A percentile compares a stretch with the other conserved stretches of the same genome.
phyloP scores from a whole-genome alignment of 64 coral and sea anemone genomes.

The Orbicella faveolata region DNA sequence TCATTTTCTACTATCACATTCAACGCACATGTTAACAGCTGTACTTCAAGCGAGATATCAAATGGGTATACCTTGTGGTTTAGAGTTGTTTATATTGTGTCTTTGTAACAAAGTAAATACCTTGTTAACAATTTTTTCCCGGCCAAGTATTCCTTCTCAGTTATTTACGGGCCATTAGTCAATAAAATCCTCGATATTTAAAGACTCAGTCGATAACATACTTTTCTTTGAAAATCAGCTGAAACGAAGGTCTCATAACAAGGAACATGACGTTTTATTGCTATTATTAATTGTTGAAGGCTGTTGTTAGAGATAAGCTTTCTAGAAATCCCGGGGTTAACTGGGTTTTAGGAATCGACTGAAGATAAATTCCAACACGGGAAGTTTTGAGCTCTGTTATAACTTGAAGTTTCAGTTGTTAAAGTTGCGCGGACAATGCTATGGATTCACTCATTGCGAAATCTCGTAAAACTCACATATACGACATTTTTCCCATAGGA shows the following conservation, averaged over 20 bases:
- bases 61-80: neutral
- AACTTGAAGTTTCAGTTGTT: neutral
- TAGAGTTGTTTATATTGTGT: neutral
- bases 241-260: neutral
- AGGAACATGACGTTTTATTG: neutral
- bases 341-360: too few relatives aligned
- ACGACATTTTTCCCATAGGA: neutral
- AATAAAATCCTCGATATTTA: neutral
- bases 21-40: neutral
- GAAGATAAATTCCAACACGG: too few relatives aligned
- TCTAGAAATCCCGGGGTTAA: neutral
- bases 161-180: too few relatives aligned
- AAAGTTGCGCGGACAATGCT: neutral
- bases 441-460: neutral
- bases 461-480: neutral
- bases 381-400: too few relatives aligned
- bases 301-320: slow-evolving; percentile 6
- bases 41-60: neutral
- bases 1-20: neutral
- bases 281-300: neutral
- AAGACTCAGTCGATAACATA: neutral
- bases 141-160: too few relatives aligned
- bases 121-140: neutral
- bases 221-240: neutral
- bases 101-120: neutral